These are phyloP conservation scores for Pangasius macronema DNA, from an alignment of 2,797 vertebrate species.

Conservation along the genomic window DNA sequence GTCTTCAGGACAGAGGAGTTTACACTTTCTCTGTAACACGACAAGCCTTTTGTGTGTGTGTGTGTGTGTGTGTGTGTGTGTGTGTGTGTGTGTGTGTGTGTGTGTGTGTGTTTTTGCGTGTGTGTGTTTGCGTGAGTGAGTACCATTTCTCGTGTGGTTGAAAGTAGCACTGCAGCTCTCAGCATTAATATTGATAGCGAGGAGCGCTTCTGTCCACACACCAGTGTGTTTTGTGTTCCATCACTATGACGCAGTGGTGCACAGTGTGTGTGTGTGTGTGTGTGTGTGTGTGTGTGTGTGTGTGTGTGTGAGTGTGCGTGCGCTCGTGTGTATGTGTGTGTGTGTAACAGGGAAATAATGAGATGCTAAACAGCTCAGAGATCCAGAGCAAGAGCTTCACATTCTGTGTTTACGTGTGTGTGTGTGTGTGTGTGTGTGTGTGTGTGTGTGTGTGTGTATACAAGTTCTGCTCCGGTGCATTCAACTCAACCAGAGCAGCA, in stretches of 20 bases:
- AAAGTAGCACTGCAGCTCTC: background rate
- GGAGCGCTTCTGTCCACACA: background rate
- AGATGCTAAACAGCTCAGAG: slow-evolving; percentile 13
- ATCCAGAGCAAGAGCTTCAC: background rate
- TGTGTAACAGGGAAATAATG: background rate
- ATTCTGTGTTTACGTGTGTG: background rate
- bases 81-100: background rate
- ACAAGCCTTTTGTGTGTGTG: background rate
- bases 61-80: background rate
- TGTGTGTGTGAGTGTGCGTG: background rate
- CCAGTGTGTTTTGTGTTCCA: background rate
- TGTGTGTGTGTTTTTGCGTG: background rate
- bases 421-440: background rate
- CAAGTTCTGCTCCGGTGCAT: background rate
- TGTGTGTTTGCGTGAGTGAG: background rate
- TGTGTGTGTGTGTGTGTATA: background rate
- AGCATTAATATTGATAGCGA: slow-evolving; percentile 15
- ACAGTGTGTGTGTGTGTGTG: background rate
- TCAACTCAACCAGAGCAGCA: slow-evolving; percentile 8
- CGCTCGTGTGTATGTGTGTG: background rate
- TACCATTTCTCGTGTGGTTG: background rate
- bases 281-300: background rate
- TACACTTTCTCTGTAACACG: background rate
- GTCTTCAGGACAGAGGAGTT: background rate
- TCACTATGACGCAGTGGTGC: background rate